These are phyloP conservation scores for Mormyrus hasselquistii DNA, from an alignment of 2,797 vertebrate species.

Conservation along the genomic window DNA sequence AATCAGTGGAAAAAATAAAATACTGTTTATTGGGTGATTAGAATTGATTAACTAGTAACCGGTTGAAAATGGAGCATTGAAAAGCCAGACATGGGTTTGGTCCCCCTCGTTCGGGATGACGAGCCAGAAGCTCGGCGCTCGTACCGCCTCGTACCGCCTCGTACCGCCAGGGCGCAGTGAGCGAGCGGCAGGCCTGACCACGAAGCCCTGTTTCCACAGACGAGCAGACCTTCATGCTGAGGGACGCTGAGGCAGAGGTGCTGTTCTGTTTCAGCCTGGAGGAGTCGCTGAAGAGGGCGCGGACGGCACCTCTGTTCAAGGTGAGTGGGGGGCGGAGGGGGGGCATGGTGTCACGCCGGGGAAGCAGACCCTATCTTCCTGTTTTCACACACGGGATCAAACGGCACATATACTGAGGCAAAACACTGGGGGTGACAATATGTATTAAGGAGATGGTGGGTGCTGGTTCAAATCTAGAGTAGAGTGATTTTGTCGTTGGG, in stretches of 20 bases:
- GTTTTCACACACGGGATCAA: neutral
- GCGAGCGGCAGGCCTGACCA: no score
- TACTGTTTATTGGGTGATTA: neutral
- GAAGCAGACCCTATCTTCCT: neutral
- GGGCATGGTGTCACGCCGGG: neutral
- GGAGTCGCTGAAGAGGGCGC: conserved; percentile 85
- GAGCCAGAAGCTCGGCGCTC: neutral
- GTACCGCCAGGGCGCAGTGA: no score
- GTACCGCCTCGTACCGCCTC: neutral
- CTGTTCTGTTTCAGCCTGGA: conserved; percentile 91
- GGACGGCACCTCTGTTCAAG: conserved; percentile 81
- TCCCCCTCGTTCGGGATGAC: neutral
- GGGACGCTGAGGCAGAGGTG: conserved; percentile 91
- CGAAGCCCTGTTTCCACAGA: conserved; percentile 59
- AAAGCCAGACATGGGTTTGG: neutral
- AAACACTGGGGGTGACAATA: neutral
- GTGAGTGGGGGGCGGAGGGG: conserved; percentile 46
- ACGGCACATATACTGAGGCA: neutral
- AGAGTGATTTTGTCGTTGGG: neutral
- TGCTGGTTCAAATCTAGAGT: neutral
- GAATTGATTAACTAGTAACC: neutral
- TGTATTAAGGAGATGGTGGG: neutral
- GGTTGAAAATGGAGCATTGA: neutral
- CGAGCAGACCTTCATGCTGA: conserved; percentile 78
- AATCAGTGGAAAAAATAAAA: neutral